These are phyloP conservation scores for Dufourea novaeangliae DNA, from an alignment of 1,140 invertebrate genomes.

Conservation along the genomic window DNA sequence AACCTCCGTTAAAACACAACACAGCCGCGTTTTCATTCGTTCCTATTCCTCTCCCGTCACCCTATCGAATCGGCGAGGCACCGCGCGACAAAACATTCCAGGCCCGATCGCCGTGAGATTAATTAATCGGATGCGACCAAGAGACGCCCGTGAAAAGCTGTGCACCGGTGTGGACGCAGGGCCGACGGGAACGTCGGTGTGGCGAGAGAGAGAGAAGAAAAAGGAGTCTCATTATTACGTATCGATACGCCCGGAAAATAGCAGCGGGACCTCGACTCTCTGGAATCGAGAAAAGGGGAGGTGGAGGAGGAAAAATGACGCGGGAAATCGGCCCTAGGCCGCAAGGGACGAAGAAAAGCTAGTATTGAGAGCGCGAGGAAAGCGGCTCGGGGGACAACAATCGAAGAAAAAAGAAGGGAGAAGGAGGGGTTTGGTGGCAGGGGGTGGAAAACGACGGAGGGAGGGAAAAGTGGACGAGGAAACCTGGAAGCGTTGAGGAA, in stretches of 20 bases:
- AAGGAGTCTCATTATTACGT: conserved; percentile 78
- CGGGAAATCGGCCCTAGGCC: conserved; percentile 21
- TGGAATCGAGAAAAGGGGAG: background rate
- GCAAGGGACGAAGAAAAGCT: conserved; percentile 49
- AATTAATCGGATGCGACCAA: conserved; percentile 43
- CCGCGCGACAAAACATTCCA: conserved; percentile 27
- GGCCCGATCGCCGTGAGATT: conserved; percentile 29
- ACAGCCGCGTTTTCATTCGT: background rate
- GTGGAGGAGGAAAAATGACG: conserved; percentile 49
- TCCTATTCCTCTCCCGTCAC: background rate
- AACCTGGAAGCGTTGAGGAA: background rate
- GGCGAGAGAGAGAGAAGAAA: conserved; percentile 19
- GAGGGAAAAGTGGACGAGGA: background rate
- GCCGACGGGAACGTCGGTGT: no score
- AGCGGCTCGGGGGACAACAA: conserved; percentile 7
- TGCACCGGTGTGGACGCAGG: background rate
- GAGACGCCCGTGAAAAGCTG: conserved; percentile 17
- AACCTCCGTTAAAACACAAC: conserved; percentile 8
- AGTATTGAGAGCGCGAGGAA: conserved; percentile 40
- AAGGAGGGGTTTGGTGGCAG: background rate
- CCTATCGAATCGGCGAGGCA: background rate
- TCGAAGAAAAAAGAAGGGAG: background rate
- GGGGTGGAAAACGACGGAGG: background rate
- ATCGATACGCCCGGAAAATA: conserved; percentile 76
- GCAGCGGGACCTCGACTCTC: conserved; percentile 57